These are phyloP conservation scores for Drosophila bocki DNA, from an alignment of 1,140 invertebrate species.

Conservation along the genomic window DNA sequence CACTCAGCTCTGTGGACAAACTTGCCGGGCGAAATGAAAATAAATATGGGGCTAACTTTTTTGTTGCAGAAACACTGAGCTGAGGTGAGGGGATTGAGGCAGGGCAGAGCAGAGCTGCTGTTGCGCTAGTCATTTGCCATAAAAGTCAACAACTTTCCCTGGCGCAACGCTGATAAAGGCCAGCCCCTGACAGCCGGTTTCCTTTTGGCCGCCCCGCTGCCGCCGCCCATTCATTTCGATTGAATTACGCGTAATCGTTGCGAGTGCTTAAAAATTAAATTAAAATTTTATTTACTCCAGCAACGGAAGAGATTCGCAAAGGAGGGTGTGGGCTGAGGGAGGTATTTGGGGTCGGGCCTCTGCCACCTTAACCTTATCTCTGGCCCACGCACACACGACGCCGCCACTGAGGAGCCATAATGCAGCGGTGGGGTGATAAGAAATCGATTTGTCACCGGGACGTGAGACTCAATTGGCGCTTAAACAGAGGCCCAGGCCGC, in stretches of 20 bases:
- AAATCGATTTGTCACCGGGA: slow-evolving; percentile 79
- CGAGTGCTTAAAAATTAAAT: slow-evolving; percentile 80
- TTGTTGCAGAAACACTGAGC: not conserved
- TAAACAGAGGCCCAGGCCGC: slow-evolving; percentile 70
- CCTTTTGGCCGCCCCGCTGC: slow-evolving; percentile 2
- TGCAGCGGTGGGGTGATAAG: slow-evolving; percentile 74
- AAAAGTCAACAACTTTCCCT: slow-evolving; percentile 80
- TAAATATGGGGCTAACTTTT: slow-evolving; percentile 65
- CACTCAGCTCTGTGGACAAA: slow-evolving; percentile 16
- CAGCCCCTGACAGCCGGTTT: slow-evolving; percentile 41
- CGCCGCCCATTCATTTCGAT: slow-evolving; percentile 55
- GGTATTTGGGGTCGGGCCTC: too few relatives aligned
- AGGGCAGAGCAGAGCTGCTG: slow-evolving; percentile 4
- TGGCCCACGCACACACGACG: slow-evolving; percentile 33
- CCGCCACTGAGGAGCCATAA: slow-evolving; percentile 51
- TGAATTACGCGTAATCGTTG: slow-evolving; percentile 80
- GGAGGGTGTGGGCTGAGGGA: slow-evolving; percentile 10
- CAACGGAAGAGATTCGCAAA: not conserved
- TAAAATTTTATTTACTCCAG: slow-evolving; percentile 80
- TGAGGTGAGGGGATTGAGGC: too few relatives aligned
- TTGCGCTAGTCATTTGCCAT: slow-evolving; percentile 67
- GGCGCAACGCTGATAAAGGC: slow-evolving; percentile 65
- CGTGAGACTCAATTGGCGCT: slow-evolving; percentile 81
- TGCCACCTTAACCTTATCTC: slow-evolving; percentile 60
- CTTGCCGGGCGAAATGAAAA: slow-evolving; percentile 61